Evolutionary conservation across 2,113 vertebrate genomes (phyloP).

Genomic region (Thamnophis sirtalis): DNA sequence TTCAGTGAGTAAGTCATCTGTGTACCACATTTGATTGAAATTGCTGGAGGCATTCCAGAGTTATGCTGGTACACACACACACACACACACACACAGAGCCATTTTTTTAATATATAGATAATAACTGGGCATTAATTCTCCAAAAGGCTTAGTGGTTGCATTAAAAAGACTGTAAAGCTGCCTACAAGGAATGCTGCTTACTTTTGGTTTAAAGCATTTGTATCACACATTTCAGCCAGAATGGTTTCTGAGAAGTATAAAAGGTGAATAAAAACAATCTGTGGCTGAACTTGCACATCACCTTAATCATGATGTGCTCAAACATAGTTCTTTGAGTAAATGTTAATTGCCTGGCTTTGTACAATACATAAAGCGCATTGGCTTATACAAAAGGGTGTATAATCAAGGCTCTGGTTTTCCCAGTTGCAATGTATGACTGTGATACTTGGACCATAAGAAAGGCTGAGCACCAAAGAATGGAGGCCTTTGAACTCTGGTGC

Average conservation of each 20-base stretch:
- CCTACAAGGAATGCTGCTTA: not conserved
- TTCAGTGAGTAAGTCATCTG: too few species aligned
- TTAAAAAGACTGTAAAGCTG: not conserved
- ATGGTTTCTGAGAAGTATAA: not conserved
- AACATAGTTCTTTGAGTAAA: not conserved
- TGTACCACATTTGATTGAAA: too few species aligned
- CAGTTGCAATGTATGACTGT: too few species aligned
- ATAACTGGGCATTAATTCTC: not conserved
- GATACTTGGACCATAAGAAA: too few species aligned
- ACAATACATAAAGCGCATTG: not conserved
- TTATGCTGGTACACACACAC: too few species aligned
- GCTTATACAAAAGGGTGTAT: not conserved
- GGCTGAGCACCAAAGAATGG: too few species aligned
- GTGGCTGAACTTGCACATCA: not conserved
- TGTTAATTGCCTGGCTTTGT: not conserved
- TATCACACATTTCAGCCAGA: not conserved
- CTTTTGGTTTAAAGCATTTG: not conserved
- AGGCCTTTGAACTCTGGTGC: too few species aligned
- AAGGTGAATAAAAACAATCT: not conserved
- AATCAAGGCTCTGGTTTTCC: too few species aligned
- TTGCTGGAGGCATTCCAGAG: too few species aligned
- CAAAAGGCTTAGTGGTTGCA: not conserved
- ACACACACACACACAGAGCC: too few species aligned
- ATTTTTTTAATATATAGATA: too few species aligned
- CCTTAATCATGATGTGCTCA: not conserved